Evolutionary conservation across 2,888 invertebrate genomes (phyloP), one percentile per base, ranked within the genome.

Genomic region (Deroplatys truncata): DNA sequence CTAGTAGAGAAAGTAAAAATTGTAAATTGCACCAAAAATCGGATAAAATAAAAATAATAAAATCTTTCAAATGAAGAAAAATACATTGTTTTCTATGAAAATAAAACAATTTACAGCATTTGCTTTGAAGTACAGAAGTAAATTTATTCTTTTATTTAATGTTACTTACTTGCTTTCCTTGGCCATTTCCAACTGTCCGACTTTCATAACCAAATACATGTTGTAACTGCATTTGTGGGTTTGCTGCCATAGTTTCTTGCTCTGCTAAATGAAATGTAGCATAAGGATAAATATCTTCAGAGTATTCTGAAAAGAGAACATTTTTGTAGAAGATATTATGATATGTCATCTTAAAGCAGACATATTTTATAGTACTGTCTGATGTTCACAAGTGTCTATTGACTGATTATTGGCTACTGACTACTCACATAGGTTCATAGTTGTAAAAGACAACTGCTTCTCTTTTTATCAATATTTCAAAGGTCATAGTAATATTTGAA

Each of bases 251-350:
- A 91, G 94, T 94, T 92, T 95, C 95, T 93, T 95, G 94, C 92
- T 94, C 94, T 91, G 94, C 94, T 91, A 95, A 93, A 92, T 95
- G 94, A 93, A 95, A 95, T 91, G 95, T 95, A 89, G 95, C 95
- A 92, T 95, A 95, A 88, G 95, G 95, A 93, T 95, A 95, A 92
- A 95, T 95, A 92, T 95, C 95, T 93, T 95, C 95, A 85, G 95
- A 95, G 92, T 94, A 95, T 93, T 95, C 95, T 93, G 91, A 82
- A 91, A 91, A 35, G 85, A 85, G 88, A 72, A 72, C 3, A 72
- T 72, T 72, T 72, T 2, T 85, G 7, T 5, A 83, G 28, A 82
- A 28, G 31, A 16, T 20, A 82, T 83, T 0, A 88, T 20, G 0
- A 4, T 20, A 83, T 4, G 56, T 7, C 1, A 72, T 72, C 20